These are phyloP conservation scores for Eutrigla gurnardus DNA, from an alignment of 2,797 vertebrate species.

Conservation along the genomic window DNA sequence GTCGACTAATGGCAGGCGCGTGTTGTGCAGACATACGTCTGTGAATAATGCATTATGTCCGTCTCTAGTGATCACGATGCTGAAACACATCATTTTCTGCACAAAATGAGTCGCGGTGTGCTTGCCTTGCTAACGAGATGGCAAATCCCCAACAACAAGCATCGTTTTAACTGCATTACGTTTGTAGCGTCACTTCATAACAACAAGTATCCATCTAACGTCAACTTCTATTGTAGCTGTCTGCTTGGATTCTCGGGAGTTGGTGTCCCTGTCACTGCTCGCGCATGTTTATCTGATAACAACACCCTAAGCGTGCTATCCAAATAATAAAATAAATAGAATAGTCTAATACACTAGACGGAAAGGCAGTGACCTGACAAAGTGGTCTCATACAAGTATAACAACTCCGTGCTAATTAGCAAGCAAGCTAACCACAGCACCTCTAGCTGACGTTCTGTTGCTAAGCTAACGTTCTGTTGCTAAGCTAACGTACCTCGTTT, in stretches of 20 bases:
- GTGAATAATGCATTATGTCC: not conserved
- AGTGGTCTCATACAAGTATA: not conserved
- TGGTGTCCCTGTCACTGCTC: not conserved
- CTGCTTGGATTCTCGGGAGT: not conserved
- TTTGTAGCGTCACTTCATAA: too few relatives aligned
- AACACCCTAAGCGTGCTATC: not conserved
- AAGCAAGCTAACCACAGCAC: constrained; percentile 9
- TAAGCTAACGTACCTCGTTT: constrained; percentile 81
- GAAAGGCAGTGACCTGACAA: not conserved
- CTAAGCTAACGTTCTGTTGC: constrained; percentile 56
- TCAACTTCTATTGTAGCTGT: too few relatives aligned
- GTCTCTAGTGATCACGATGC: too few relatives aligned
- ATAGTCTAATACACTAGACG: not conserved
- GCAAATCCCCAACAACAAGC: not conserved
- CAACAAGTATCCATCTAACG: not conserved
- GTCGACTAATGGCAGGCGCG: not conserved
- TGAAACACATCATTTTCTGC: too few relatives aligned
- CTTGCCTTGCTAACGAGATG: not conserved
- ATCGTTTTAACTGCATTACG: not conserved
- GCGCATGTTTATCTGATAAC: not conserved
- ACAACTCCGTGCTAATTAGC: not conserved
- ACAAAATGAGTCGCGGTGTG: not conserved
- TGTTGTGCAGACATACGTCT: not conserved
- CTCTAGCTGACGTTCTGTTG: constrained; percentile 28
- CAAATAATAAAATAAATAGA: not conserved